Base-by-base conservation (phyloP, 1,140 invertebrate genomes). In the Sycophaga agraensis region DNA sequence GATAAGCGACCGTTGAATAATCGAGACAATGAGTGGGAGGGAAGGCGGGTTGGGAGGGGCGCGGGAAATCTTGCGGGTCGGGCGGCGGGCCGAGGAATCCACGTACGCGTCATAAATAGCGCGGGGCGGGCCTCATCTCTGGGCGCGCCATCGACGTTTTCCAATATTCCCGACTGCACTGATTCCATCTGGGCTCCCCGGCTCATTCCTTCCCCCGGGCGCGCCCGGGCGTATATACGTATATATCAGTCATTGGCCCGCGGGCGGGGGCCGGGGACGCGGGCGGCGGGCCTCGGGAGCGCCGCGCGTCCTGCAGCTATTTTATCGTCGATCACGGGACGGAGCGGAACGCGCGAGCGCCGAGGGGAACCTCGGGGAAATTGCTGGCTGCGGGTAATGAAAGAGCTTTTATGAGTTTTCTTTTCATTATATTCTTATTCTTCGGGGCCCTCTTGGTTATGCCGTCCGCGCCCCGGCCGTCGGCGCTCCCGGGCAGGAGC, bases 101-200 rank as follows among this genome's bases (percentile, higher is more conserved):
- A 79, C 76, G 76, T 79, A 77, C 75, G 69, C 67, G 71, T 79
- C 77, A 80, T 80, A 80, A 80, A 80, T 80, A 79, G 67, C 70
- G 65, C 54, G n/a, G n/a, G n/a, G n/a, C n/a, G n/a, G n/a, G n/a
- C n/a, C n/a, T n/a, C n/a, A n/a, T n/a, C n/a, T n/a, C n/a, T n/a
- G n/a, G n/a, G 2, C 39, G 57, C 66, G 40, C 60, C 59, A 69
- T 69, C 69, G 71, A 77, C 72, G 63, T 75, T 77, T 77, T 78
- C 73, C 77, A 75, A 80, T 79, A 80, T 78, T 76, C 72, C 70
- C 62, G 76, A 77, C 74, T 77, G 71, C 75, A 76, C 74, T 73
- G 75, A 75, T 79, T 78, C 75, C 74, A 77, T 77, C 73, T 74
- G 70, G 68, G 70, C 65, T 66, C 64, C 26, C 31, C 11, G 28